phyloP scores from a whole-genome alignment of 2,113 vertebrate species.

The Brachionichthys hirsutus region DNA sequence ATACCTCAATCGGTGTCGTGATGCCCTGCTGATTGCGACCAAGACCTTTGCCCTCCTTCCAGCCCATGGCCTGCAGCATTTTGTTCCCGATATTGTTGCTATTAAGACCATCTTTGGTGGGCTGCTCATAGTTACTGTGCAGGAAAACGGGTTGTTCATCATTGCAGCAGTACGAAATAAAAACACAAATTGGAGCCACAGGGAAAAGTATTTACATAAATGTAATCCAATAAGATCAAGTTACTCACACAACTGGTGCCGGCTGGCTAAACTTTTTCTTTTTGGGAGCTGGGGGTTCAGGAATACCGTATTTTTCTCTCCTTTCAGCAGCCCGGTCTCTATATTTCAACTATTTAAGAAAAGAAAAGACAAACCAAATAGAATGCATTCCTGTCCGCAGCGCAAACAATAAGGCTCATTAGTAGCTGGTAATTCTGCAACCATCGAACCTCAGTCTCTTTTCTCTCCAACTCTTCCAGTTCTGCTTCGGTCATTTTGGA shows the following conservation, averaged over 20 bases:
- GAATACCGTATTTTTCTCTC: conserved; percentile 96
- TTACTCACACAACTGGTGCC: conserved; percentile 83
- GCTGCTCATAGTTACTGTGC: conserved; percentile 94
- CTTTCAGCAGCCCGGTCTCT: conserved; percentile 95
- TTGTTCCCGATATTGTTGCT: conserved; percentile 99
- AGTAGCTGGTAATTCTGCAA: neutral
- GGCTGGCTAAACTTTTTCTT: conserved; percentile 93
- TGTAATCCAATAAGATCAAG: neutral
- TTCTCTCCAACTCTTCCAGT: conserved; percentile 92
- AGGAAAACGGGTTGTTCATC: neutral
- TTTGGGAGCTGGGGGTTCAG: conserved; percentile 93
- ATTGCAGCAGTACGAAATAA: neutral
- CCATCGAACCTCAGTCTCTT: conserved; percentile 88
- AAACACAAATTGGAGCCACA: neutral
- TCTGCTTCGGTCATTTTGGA: conserved; percentile 89
- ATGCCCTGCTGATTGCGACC: conserved; percentile 98
- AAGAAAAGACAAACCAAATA: neutral
- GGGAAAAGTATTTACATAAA: neutral
- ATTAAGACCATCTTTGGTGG: conserved; percentile 96
- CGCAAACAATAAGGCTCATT: neutral
- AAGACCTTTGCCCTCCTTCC: conserved; percentile 96
- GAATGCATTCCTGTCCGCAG: neutral
- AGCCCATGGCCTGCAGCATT: conserved; percentile 99
- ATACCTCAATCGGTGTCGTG: conserved; percentile 94
- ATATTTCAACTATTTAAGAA: conserved; percentile 87